A percentile compares a stretch with the other conserved stretches of the same genome.
These are phyloP conservation scores for Masnerella sp. DNA, from an alignment of 2,888 invertebrate species.

Conservation along the genomic window DNA sequence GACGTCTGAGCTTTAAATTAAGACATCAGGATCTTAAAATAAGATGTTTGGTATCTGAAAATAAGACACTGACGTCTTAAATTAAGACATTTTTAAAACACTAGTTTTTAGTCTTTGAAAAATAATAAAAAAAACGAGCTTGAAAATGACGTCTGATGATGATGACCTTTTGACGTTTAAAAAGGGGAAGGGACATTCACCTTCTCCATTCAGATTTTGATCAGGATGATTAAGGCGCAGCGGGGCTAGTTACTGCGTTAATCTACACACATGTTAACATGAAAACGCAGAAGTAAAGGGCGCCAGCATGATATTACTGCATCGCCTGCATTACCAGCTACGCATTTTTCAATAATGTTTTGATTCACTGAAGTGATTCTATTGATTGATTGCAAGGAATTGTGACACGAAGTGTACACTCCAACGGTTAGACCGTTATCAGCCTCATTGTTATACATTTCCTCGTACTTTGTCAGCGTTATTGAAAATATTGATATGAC, in stretches of 20 bases:
- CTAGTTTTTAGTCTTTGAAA: no score
- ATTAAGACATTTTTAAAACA: no score
- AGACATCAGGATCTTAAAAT: no score
- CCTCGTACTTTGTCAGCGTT: not conserved
- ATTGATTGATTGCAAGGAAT: slow-evolving; percentile 23
- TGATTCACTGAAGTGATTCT: slow-evolving; percentile 16
- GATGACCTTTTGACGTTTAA: slow-evolving; percentile 33
- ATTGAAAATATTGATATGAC: slow-evolving; percentile 2
- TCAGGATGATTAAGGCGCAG: slow-evolving; percentile 1
- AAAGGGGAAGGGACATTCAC: slow-evolving; percentile 48
- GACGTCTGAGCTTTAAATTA: no score
- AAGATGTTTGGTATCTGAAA: no score
- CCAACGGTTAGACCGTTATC: slow-evolving; percentile 13
- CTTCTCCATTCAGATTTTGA: slow-evolving; percentile 31
- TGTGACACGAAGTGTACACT: not conserved
- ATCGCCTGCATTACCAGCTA: not conserved
- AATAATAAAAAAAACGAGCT: no score
- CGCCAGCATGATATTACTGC: not conserved
- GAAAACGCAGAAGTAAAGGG: not conserved
- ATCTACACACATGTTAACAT: no score
- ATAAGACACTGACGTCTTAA: no score
- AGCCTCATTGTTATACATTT: slow-evolving; percentile 16
- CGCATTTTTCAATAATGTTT: slow-evolving; percentile 13
- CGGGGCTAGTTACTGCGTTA: not conserved
- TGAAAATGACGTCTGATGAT: slow-evolving; percentile 14